A percentile compares a stretch with the other conserved stretches of the same genome.
phyloP scores from a whole-genome alignment of 1,140 invertebrate genomes.

The Cydia amplana region DNA sequence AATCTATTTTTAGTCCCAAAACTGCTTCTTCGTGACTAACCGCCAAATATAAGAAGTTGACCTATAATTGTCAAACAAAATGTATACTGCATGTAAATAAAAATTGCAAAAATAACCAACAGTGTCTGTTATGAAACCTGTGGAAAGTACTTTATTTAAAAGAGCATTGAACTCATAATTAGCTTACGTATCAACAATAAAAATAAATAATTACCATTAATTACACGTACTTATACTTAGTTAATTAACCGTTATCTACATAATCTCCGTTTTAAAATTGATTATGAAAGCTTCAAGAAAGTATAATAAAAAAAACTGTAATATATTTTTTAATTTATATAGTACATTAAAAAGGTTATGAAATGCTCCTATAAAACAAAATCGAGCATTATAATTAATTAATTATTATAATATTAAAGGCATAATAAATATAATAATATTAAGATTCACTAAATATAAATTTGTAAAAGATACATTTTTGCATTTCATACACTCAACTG shows the following conservation, averaged over 20 bases:
- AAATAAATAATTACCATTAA: background rate
- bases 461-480: no score
- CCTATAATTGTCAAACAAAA: background rate
- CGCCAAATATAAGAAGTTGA: no score
- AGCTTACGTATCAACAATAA: background rate
- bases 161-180: background rate
- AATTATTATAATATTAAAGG: no score
- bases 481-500: no score
- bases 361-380: no score
- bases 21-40: no score
- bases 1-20: no score
- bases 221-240: background rate
- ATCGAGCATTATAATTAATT: no score
- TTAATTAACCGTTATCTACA: background rate
- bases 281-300: background rate
- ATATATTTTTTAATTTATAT: no score
- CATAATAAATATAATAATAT: no score
- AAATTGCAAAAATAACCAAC: background rate
- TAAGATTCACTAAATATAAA: no score
- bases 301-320: background rate
- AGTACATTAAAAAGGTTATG: no score
- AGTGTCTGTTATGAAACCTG: background rate
- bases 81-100: background rate
- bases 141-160: constrained; percentile 5
- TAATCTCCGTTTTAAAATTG: background rate